Percentiles rank a stretch among this genome's conserved stretches.
Conservation (phyloP, 2,113 vertebrate genomes). For the Parotia lawesii region DNA sequence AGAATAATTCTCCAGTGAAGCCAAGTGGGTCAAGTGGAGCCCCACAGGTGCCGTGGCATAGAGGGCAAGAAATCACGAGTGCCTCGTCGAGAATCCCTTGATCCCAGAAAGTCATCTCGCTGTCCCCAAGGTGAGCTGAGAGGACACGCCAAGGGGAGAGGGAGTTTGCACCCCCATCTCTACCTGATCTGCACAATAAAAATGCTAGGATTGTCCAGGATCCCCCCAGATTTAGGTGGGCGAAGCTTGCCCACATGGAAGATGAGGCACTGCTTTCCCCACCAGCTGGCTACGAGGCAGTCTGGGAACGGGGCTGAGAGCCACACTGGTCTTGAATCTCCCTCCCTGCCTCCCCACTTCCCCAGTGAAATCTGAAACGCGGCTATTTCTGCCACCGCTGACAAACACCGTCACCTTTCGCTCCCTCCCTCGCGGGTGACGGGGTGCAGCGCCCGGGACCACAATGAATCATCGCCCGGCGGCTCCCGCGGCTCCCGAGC, state of each 20-base stretch:
- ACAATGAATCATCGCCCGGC: not conserved
- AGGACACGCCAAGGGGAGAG: not conserved
- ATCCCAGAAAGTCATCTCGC: not conserved
- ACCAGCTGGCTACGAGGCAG: not conserved
- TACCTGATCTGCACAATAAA: too few species aligned
- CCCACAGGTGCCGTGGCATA: fast-evolving
- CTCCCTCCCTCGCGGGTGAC: not conserved
- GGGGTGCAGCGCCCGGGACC: not conserved
- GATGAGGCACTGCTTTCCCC: fast-evolving
- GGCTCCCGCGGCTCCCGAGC: not conserved
- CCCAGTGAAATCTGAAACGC: not conserved
- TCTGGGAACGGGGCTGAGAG: not conserved
- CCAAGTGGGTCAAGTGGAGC: not conserved
- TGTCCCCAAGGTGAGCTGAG: not conserved
- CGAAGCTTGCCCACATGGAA: not conserved
- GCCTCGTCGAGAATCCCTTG: not conserved
- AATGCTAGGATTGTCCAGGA: fast-evolving
- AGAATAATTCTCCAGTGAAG: not conserved
- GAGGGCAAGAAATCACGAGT: not conserved
- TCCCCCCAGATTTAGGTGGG: not conserved
- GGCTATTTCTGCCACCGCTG: constrained; percentile 18
- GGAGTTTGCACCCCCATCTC: not conserved
- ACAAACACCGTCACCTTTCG: not conserved
- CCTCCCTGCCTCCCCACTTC: not conserved
- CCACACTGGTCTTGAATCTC: not conserved